Percentiles rank a stretch among this genome's conserved stretches.
Evolutionary conservation across 2,888 invertebrate species (phyloP).

Genomic region (Lycaena phlaeas): DNA sequence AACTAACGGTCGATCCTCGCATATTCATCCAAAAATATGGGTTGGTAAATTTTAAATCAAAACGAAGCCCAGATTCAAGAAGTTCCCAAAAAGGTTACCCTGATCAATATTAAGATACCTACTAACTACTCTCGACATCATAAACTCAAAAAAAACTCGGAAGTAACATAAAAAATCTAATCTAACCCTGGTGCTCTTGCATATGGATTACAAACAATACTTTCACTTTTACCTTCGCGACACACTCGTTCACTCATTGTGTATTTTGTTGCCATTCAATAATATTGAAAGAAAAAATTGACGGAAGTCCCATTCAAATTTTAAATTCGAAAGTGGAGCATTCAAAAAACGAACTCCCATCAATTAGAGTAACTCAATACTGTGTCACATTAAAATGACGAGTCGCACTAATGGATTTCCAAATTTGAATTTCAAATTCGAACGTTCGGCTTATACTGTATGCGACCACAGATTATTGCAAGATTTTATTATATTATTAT

Average conservation of each 20-base stretch:
- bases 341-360: slow-evolving; percentile 44
- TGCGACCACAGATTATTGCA: slow-evolving; percentile 20
- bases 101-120: too few relatives aligned
- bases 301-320: slow-evolving; percentile 40
- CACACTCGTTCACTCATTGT: slow-evolving; percentile 5
- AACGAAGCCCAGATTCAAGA: too few relatives aligned
- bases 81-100: too few relatives aligned
- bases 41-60: too few relatives aligned
- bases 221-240: slow-evolving; percentile 4
- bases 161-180: too few relatives aligned
- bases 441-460: slow-evolving; percentile 48
- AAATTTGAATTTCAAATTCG: slow-evolving; percentile 69
- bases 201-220: slow-evolving; percentile 3
- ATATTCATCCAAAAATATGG: too few relatives aligned
- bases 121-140: too few relatives aligned
- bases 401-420: slow-evolving; percentile 67
- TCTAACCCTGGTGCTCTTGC: background rate
- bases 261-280: slow-evolving; percentile 13
- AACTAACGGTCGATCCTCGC: too few relatives aligned
- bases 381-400: slow-evolving; percentile 72
- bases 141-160: too few relatives aligned
- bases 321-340: slow-evolving; percentile 45
- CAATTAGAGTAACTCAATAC: slow-evolving; percentile 72
- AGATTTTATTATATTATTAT: too few relatives aligned
- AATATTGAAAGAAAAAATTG: slow-evolving; percentile 27